Conservation (phyloP, 1,140 invertebrate genomes). For the Dendroctonus ponderosae region DNA sequence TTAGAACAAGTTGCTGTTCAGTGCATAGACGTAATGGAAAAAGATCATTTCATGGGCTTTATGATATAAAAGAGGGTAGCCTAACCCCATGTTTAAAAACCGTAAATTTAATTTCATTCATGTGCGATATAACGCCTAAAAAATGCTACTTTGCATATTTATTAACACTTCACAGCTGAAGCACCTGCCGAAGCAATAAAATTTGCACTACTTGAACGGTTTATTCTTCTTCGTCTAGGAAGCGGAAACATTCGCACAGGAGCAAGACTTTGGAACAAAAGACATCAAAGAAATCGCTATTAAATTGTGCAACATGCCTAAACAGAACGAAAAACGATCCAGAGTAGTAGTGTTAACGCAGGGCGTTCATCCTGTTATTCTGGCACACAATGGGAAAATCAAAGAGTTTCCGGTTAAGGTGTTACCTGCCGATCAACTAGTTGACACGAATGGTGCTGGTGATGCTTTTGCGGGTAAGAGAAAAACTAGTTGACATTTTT, state of each 20-base stretch:
- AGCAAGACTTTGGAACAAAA: constrained; percentile 69
- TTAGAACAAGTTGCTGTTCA: no score
- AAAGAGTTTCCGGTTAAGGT: constrained; percentile 71
- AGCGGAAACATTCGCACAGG: constrained; percentile 80
- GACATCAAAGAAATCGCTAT: constrained; percentile 85
- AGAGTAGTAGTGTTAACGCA: constrained; percentile 92
- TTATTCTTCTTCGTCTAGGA: constrained; percentile 60
- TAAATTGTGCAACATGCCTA: constrained; percentile 71
- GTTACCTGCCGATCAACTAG: constrained; percentile 74
- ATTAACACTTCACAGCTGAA: no score
- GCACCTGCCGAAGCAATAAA: no score
- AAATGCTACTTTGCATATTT: no score
- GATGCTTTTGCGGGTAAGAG: constrained; percentile 86
- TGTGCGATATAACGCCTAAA: no score
- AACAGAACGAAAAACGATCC: constrained; percentile 66
- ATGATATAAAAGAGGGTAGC: no score
- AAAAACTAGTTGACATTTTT: background rate
- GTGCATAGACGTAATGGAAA: no score
- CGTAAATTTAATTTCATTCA: no score
- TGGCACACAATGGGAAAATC: constrained; percentile 69
- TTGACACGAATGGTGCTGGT: constrained; percentile 98
- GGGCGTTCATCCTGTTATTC: constrained; percentile 79
- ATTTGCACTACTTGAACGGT: background rate
- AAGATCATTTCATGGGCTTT: no score
- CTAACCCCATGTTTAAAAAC: no score